These are phyloP conservation scores for Apodemus agrarius DNA, from an alignment of 2,797 vertebrate species.

Conservation along the genomic window DNA sequence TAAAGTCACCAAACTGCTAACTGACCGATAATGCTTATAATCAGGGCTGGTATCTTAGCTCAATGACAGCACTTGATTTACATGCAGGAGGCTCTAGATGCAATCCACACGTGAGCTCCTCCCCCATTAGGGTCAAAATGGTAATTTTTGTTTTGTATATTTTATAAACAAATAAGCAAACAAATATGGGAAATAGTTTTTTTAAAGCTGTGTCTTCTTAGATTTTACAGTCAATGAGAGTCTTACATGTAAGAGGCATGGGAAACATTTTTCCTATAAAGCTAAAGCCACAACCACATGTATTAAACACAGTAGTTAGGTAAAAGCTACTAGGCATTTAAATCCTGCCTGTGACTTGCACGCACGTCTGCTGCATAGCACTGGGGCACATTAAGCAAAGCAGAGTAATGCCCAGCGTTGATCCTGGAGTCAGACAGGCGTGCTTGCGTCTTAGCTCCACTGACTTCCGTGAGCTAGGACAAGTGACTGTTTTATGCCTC, in stretches of 20 bases:
- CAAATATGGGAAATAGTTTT: background rate
- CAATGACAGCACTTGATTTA: background rate
- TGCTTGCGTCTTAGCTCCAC: background rate
- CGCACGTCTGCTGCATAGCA: background rate
- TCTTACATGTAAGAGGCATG: background rate
- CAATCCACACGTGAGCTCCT: background rate
- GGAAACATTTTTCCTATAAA: constrained; percentile 3
- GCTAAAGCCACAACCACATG: background rate
- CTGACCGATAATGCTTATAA: background rate
- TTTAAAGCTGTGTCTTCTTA: background rate
- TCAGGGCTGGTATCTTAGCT: background rate
- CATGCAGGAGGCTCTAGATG: background rate
- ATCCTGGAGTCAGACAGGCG: background rate
- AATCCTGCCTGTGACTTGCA: background rate
- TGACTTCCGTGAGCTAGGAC: background rate
- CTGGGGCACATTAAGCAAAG: background rate
- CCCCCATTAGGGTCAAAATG: background rate
- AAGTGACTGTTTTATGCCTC: background rate
- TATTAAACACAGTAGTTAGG: background rate
- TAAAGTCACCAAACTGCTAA: background rate
- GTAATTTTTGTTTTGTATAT: constrained; percentile 2
- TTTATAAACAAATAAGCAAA: constrained; percentile 13
- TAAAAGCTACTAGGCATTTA: constrained; percentile 22
- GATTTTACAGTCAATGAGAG: constrained; percentile 40
- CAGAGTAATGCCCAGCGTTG: background rate